Percentiles rank a stretch among this genome's conserved stretches.
Evolutionary conservation across 2,888 invertebrate species (phyloP).

Genomic region (Ochropacha duplaris): DNA sequence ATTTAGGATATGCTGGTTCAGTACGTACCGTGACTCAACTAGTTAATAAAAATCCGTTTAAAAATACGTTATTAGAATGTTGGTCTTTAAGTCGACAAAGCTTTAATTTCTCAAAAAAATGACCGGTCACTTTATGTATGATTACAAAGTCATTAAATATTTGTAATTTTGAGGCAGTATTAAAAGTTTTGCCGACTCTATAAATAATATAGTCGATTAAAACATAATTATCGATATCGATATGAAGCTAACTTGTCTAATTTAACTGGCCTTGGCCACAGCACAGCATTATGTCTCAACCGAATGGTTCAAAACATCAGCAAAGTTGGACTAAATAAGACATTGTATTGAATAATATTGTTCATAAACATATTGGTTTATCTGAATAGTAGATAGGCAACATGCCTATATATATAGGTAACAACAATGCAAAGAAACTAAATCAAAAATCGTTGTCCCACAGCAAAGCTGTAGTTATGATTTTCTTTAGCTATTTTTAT

Average conservation of each 20-base stretch:
- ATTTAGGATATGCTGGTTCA: slow-evolving; percentile 55
- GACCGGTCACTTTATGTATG: background rate
- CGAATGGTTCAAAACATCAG: background rate
- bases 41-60: background rate
- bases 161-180: background rate
- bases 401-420: too few relatives aligned
- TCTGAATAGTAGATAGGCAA: too few relatives aligned
- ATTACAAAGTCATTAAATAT: too few relatives aligned
- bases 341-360: background rate
- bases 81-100: background rate
- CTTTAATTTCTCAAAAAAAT: background rate
- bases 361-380: background rate
- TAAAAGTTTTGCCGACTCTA: background rate
- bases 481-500: background rate
- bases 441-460: background rate
- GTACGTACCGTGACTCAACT: slow-evolving; percentile 48
- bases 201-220: background rate
- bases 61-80: background rate
- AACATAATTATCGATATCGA: background rate
- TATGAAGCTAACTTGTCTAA: background rate
- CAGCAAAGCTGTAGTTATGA: background rate
- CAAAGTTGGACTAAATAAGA: background rate
- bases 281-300: background rate
- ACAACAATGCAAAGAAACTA: background rate
- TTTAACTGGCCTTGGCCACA: background rate